Base-by-base conservation (phyloP, 2,888 invertebrate species). In the Aspidiotus destructor region DNA sequence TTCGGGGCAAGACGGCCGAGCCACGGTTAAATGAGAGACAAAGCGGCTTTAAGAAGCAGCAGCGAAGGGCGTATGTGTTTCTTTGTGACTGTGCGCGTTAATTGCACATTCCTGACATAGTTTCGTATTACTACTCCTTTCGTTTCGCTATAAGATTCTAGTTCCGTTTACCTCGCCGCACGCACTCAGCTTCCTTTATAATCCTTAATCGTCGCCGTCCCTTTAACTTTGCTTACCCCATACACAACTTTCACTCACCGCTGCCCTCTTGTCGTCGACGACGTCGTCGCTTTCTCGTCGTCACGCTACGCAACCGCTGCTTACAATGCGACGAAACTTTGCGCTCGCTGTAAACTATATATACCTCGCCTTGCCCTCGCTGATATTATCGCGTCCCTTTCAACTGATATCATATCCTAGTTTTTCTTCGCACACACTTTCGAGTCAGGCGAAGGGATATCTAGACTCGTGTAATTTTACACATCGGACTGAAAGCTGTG, bases 41-140 rank as follows among this genome's bases (percentile, higher is more conserved):
- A 61, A 69, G 48, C 65, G 65, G 65, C 55, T 54, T 54, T 41
- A 54, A 53, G 54, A 40, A 28, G 41, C 41, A 68, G 65, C 57
- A 48, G 17, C 52, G 52, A 68, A 69, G 28, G 42, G 54, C 68
- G 70, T 70, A 70, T 69, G 71, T 70, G 70, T 71, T 71, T 70
- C 70, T 71, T 71, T 71, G 71, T 70, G 71, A 70, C 62, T 71
- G 63, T 71, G 67, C 69, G 70, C 72, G 71, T 71, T 72, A 72
- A 92, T 91, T 90, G 89, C 89, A 88, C 89, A 91, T 90, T 91
- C 90, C 89, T 90, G 87, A 88, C 89, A 90, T 90, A 90, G 89
- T 90, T 90, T 88, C 65, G 65, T 65, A 65, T 65, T 65, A 65
- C 65, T 65, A 65, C 65, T 65, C 65, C 65, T 65, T 65, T 55